Conservation (phyloP, 1,140 invertebrate genomes). For the Elysia chlorotica region DNA sequence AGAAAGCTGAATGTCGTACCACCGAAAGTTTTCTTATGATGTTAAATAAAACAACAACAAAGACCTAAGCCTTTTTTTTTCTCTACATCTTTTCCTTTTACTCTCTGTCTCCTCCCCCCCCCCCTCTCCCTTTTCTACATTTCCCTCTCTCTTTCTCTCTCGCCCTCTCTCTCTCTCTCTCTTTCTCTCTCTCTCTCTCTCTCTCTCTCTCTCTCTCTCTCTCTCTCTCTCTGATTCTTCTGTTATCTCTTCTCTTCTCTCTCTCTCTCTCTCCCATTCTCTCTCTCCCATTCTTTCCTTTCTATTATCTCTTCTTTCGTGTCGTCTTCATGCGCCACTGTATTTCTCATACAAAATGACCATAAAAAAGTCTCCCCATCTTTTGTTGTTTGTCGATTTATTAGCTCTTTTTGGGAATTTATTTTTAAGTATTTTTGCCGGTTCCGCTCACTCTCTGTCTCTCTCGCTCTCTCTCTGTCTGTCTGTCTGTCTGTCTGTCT, state of each 20-base stretch:
- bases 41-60: too few species aligned
- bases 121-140: not conserved
- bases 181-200: not conserved
- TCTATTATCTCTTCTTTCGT: not conserved
- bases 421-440: too few species aligned
- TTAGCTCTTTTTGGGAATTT: too few species aligned
- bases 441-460: not conserved
- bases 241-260: not conserved
- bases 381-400: too few species aligned
- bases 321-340: too few species aligned
- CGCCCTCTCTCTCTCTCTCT: not conserved
- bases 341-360: too few species aligned
- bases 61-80: too few species aligned
- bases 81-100: not conserved
- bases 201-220: not conserved
- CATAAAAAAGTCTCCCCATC: too few species aligned
- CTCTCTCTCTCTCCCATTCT: not conserved
- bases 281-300: not conserved
- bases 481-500: not conserved
- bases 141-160: too few species aligned
- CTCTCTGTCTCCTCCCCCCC: too few species aligned
- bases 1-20: too few species aligned
- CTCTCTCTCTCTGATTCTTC: not conserved
- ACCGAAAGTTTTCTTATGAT: too few species aligned
- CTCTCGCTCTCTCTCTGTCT: not conserved